Evolutionary conservation across 2,888 invertebrate species (phyloP), one percentile per base, ranked within the genome.

Genomic region (Andrena trimmerana): DNA sequence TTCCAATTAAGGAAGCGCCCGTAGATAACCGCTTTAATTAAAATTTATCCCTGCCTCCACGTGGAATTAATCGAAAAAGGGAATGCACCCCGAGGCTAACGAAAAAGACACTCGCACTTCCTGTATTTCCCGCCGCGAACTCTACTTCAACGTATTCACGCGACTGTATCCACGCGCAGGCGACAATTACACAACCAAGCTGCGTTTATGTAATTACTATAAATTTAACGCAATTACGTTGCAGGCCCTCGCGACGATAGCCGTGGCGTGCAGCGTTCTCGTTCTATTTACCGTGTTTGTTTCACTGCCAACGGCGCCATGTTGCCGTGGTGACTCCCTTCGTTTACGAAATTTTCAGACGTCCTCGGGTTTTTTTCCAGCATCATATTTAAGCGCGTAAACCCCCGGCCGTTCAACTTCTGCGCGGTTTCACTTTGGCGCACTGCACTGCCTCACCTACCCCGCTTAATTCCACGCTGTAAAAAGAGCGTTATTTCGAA

Each of bases 391-490:
- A 70, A 70, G 42, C 79, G 31, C 16, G 54, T n/a, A 48, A 65
- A 69, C 36, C 33, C 57, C 69, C 29, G 16, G 31, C 42, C 31
- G 69, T 60, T 75, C 67, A 50, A 52, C 77, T 68, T 67, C 42
- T 62, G 62, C 57, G 59, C 60, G 67, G 67, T 50, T 60, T 27
- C 33, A 24, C 59, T 74, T 67, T 48, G 33, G 24, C 59, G 33
- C 52, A 8, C 52, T 29, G 50, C 24, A 29, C 62, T 29, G 16
- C 0, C 62, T 29, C 78, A 24, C 73, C 20, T 63, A 27, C 48
- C 66, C 10, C 48, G 42, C 74, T 74, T 74, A 81, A 81, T 81
- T 79, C 60, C n/a, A 48, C 62, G 27, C n/a, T 42, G n/a, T 50
- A 59, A 73, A 73, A 81, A 70, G 60, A 36, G 36, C 62, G 33